Base-by-base conservation (phyloP, 2,113 vertebrate genomes). In the Hyperoodon ampullatus region DNA sequence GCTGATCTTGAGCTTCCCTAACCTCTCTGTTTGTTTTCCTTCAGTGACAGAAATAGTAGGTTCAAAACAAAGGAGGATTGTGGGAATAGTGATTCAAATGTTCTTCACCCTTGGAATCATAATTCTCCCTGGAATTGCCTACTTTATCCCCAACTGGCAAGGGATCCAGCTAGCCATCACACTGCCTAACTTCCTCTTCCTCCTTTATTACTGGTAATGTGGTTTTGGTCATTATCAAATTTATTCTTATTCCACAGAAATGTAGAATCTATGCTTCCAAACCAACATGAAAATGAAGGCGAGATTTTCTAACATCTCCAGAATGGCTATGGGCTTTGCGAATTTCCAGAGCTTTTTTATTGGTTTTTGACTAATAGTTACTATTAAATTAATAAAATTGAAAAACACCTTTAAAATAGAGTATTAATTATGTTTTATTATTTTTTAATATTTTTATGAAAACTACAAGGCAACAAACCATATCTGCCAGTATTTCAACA, bases 41-140 rank as follows among this genome's bases (percentile, higher is more conserved):
- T 97, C 97, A 99, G 99, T 99, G 97, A 99, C 99, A 0, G 99
- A 99, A 98, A 98, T 99, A 0, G 99, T 99, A 35, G 99, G 99
- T 2, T 99, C 99, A 15, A 99, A 99, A 96, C 99, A 99, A 98
- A 98, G 99, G 81, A 98, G 99, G 61, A 99, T 99, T 0, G 99
- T 99, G 93, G 99, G 99, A 42, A 99, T 99, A 0, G 65, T 99
- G 60, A 99, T 99, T 97, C 99, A 99, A 98, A 99, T 99, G 92
- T 99, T 99, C 98, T 99, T 99, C 98, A 99, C 99, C 2, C 66
- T 99, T 3, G 99, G 99, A 83, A 98, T 99, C 97, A 99, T 99
- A 94, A 87, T 99, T 94, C 99, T 99, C 55, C 99, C 99, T 78
- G 99, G 99, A 97, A 98, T 99, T n/a, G 99, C 99, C 23, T 99